phyloP scores from a whole-genome alignment of 2,888 invertebrate species.

The Calameuta pallipes region DNA sequence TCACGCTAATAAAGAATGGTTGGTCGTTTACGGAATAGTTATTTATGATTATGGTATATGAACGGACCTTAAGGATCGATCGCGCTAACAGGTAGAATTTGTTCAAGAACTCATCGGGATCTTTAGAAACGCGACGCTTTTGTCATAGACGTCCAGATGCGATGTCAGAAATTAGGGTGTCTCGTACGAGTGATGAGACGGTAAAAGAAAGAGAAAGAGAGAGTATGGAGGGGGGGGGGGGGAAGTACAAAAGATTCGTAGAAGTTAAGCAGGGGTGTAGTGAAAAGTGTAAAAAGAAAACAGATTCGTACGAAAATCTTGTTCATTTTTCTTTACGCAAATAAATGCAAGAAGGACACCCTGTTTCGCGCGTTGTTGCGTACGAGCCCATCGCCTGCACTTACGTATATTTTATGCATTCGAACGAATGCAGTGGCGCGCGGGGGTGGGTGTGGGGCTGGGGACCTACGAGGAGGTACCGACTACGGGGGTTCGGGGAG shows the following conservation, averaged over 20 bases:
- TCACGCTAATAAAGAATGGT: neutral
- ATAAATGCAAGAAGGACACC: conserved; percentile 15
- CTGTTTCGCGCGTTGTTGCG: conserved; percentile 21
- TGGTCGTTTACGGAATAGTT: neutral
- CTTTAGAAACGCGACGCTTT: neutral
- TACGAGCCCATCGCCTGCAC: conserved; percentile 7
- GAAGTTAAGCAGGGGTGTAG: neutral
- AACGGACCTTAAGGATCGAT: neutral
- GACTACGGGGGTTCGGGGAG: conserved; percentile 26
- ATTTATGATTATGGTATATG: neutral
- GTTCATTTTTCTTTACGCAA: conserved; percentile 41
- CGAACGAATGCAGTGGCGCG: conserved; percentile 37
- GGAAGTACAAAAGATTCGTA: conserved; percentile 7
- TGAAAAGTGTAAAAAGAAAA: conserved; percentile 26
- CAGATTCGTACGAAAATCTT: conserved; percentile 48
- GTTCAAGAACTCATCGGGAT: neutral
- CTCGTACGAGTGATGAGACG: neutral
- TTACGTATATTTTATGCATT: conserved; percentile 47
- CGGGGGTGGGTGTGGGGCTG: conserved; percentile 15
- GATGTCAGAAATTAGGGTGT: neutral
- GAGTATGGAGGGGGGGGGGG: neutral
- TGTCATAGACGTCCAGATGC: neutral
- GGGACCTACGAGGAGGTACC: conserved; percentile 23
- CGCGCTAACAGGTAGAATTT: neutral
- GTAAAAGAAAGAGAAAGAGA: neutral